Base-by-base conservation (phyloP, 2,113 vertebrate genomes). In the Lampris megalopsis region DNA sequence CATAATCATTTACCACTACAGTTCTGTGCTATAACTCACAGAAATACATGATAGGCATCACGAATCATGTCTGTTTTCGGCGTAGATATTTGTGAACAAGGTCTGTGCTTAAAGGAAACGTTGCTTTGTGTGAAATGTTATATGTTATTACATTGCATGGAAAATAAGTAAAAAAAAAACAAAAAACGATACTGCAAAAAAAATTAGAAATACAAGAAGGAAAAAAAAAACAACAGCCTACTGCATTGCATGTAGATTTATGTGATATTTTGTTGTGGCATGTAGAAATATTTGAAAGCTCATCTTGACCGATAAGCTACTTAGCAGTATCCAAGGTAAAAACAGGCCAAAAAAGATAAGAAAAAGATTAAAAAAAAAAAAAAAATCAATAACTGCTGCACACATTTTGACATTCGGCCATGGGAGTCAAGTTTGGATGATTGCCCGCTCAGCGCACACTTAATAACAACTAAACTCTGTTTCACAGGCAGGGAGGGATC, bases 91-190 rank as follows among this genome's bases (percentile, higher is more conserved):
- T 40, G 68, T 72, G 63, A 77, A 73, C 40, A 45, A 61, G 43
- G 77, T 71, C 64, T 52, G 75, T 79, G 83, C 71, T 77, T 68
- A 79, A 78, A 80, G 52, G 65, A 88, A 88, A 87, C 24, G 67
- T 52, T 73, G 71, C 71, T 79, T 52, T 54, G 60, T 79, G 83
- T 79, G 38, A 73, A 59, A 24, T 24, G 24, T 24, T 24, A 24
- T 24, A 79, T 52, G 48, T 75, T 63, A 65, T 80, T 75, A 73
- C n/a, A 56, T 37, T 65, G 77, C 62, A 68, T 8, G 24, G 13
- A 13, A 6, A 57, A 5, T 35, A 56, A 64, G 35, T 59, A 38
- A 38, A n/a, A 47, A 11, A 37, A 5, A 49, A 67, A 49, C 50
- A 11, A 37, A 5, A 49, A 67, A 49, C 50, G 45, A 45, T 42